phyloP scores from a whole-genome alignment of 2,888 invertebrate species.

The Incurvaria masculella region DNA sequence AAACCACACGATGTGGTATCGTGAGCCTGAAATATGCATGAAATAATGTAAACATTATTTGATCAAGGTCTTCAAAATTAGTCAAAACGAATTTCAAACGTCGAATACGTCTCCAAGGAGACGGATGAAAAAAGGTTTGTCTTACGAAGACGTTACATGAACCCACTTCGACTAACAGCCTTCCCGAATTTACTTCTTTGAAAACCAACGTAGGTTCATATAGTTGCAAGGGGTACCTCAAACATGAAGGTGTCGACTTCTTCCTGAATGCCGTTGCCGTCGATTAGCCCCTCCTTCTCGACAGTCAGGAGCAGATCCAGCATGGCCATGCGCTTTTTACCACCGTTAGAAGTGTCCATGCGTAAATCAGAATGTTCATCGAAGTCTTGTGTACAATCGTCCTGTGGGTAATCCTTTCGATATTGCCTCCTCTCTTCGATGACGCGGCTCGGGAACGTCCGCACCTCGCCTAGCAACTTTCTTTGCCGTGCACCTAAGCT shows the following conservation, averaged over 20 bases:
- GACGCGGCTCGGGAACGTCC: constrained; percentile 27
- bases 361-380: neutral
- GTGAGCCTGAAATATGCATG: constrained; percentile 39
- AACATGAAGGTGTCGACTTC: constrained; percentile 55
- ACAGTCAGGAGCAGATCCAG: constrained; percentile 38
- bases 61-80: neutral
- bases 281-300: constrained; percentile 30
- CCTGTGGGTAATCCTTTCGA: neutral
- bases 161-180: neutral
- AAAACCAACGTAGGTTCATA: constrained; percentile 11
- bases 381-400: neutral
- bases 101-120: neutral
- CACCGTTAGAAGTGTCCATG: constrained; percentile 20
- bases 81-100: neutral
- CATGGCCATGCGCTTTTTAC: constrained; percentile 44
- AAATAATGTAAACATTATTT: neutral
- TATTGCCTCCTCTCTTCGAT: constrained; percentile 24
- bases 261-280: constrained; percentile 43
- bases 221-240: constrained; percentile 25
- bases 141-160: neutral
- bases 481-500: constrained; percentile 39
- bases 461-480: constrained; percentile 24
- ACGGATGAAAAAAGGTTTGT: neutral
- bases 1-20: constrained; percentile 49
- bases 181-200: neutral